Evolutionary conservation across 2,113 vertebrate genomes (phyloP), one percentile per base, ranked within the genome.

Genomic region (Leucoraja erinaceus): DNA sequence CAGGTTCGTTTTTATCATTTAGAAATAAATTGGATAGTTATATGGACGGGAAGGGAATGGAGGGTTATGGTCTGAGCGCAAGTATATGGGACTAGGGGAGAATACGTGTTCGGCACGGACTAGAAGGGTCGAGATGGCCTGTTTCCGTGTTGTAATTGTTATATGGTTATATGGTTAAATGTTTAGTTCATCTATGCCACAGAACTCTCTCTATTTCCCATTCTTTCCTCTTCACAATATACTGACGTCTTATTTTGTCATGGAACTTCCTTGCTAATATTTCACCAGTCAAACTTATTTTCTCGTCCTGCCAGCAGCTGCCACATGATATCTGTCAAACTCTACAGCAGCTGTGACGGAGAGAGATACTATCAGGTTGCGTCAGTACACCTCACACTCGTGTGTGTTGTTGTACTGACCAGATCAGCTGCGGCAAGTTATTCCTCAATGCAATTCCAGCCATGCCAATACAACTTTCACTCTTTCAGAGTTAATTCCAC

Each of bases 401-500:
- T 59, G 22, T 54, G n/a, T 86, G 6, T n/a, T 59, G 16, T 86
- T 66, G 38, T 9, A 70, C 86, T 54, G 22, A 33, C 66, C 66
- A 74, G 38, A 38, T 22, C 31, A 72, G 68, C 33, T 47, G 63
- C 20, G 72, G 66, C 66, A 38, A 14, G 28, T 72, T 47, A 72
- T 14, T 74, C 22, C 68, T 25, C 33, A 28, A 22, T 91, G 31
- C 72, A 6, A 22, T 72, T 72, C 33, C 10, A 91, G 38, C 66
- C 10, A 8, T 72, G 22, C 68, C 59, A 66, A 56, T 14, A n/a
- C n/a, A 66, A 88, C 20, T 33, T n/a, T 66, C 31, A 88, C 5
- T 66, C 84, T n/a, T 66, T 88, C 59, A 91, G 86, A n/a, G 59
- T 88, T n/a, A 86, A 86, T 70, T 18, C 72, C 33, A 72, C 38